Evolutionary conservation across 2,113 vertebrate species (phyloP).

Genomic region (Stigmatopora nigra): DNA sequence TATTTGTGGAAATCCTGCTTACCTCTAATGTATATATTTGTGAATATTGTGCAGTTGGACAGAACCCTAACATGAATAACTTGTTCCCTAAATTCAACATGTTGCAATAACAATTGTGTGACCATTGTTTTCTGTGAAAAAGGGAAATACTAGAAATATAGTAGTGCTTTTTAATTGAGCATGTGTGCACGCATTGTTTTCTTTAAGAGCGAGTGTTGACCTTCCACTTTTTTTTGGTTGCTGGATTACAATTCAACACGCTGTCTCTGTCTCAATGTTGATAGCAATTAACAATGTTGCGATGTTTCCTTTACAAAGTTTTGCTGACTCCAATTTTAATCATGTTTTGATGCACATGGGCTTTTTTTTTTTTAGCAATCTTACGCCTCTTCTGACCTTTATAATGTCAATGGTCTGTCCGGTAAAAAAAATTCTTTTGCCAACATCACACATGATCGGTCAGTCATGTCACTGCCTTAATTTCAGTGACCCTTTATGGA

Average conservation of each 20-base stretch:
- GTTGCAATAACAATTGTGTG: background rate
- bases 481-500: background rate
- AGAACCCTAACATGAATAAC: background rate
- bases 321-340: background rate
- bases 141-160: background rate
- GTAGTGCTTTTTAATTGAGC: background rate
- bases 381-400: conserved; percentile 58
- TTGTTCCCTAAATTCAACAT: background rate
- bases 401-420: conserved; percentile 52
- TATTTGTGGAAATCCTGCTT: conserved; percentile 9
- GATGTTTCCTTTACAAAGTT: conserved; percentile 2
- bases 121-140: background rate
- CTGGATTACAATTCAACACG: background rate
- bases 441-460: conserved; percentile 2
- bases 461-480: background rate
- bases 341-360: background rate
- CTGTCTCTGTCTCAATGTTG: background rate
- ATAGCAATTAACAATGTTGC: too few relatives aligned
- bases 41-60: background rate
- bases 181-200: background rate
- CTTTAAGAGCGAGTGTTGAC: background rate
- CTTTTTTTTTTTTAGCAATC: conserved; percentile 39
- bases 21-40: background rate
- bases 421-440: conserved; percentile 8
- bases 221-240: background rate